Conservation (phyloP, 1,140 invertebrate species). For the Drosophila grimshawi region DNA sequence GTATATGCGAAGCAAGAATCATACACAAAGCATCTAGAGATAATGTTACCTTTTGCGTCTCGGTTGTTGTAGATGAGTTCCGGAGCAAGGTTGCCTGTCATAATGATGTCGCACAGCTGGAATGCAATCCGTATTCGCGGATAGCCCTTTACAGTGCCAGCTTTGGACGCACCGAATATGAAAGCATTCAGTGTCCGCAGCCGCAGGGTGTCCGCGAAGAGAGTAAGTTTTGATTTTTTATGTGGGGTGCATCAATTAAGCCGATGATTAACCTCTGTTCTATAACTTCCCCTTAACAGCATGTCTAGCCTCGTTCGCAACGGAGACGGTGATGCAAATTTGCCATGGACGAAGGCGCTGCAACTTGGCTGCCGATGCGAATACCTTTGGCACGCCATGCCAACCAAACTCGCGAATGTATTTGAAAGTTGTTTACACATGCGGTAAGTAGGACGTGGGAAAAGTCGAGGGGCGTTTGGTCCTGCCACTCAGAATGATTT, state of each 20-base stretch:
- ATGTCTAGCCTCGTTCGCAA: constrained; percentile 93
- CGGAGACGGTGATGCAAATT: constrained; percentile 94
- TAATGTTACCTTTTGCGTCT: constrained; percentile 59
- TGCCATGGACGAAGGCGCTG: constrained; percentile 95
- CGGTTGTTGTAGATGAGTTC: constrained; percentile 92
- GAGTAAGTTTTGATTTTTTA: constrained; percentile 86
- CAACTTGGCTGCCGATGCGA: constrained; percentile 91
- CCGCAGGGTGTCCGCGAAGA: constrained; percentile 93
- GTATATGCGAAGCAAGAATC: too few relatives aligned
- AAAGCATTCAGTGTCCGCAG: constrained; percentile 95
- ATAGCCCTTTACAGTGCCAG: constrained; percentile 96
- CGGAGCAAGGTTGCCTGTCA: constrained; percentile 95
- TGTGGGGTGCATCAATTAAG: constrained; percentile 35
- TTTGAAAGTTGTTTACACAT: constrained; percentile 96
- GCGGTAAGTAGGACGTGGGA: constrained; percentile 89
- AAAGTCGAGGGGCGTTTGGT: constrained; percentile 31
- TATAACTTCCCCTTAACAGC: constrained; percentile 86
- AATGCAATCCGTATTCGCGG: constrained; percentile 92
- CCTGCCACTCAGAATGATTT: constrained; percentile 41
- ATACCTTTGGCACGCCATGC: constrained; percentile 95
- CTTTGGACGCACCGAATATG: constrained; percentile 94
- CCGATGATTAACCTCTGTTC: neutral
- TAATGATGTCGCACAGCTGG: constrained; percentile 92
- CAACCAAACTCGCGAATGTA: constrained; percentile 93
- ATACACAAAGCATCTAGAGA: neutral